phyloP scores from a whole-genome alignment of 2,797 vertebrate genomes.

The Lepus townsendii region DNA sequence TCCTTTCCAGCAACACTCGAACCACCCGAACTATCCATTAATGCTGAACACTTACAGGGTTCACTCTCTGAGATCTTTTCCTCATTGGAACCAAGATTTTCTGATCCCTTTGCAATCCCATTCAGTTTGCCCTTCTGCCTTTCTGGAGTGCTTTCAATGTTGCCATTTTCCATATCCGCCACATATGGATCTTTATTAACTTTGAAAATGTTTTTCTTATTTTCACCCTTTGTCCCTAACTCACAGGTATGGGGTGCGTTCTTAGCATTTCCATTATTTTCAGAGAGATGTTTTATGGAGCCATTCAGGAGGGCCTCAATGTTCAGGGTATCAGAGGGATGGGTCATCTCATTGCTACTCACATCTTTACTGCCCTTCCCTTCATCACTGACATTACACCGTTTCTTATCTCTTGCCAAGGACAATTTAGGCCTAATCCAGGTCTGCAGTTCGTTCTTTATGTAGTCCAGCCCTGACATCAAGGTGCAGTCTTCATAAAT shows the following conservation, averaged over 20 bases:
- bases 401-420: conserved; percentile 91
- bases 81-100: conserved; percentile 88
- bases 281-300: conserved; percentile 87
- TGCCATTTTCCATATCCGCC: conserved; percentile 98
- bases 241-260: conserved; percentile 79
- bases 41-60: conserved; percentile 84
- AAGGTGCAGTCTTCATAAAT: conserved; percentile 94
- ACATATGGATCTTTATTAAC: conserved; percentile 90
- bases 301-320: conserved; percentile 89
- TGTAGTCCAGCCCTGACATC: conserved; percentile 94
- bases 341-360: conserved; percentile 83
- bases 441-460: conserved; percentile 95
- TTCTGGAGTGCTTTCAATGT: conserved; percentile 90
- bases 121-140: conserved; percentile 89
- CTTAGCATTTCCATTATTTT: conserved; percentile 90
- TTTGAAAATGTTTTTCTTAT: conserved; percentile 85
- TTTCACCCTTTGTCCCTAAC: conserved; percentile 84
- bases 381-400: conserved; percentile 92
- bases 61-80: conserved; percentile 88
- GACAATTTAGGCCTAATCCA: conserved; percentile 94
- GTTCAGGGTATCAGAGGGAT: conserved; percentile 86
- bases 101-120: conserved; percentile 88
- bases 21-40: conserved; percentile 83
- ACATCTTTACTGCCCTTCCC: conserved; percentile 90
- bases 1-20: conserved; percentile 84